A percentile compares a stretch with the other conserved stretches of the same genome.
Evolutionary conservation across 2,888 invertebrate genomes (phyloP).

Genomic region (Dorcus hopei): DNA sequence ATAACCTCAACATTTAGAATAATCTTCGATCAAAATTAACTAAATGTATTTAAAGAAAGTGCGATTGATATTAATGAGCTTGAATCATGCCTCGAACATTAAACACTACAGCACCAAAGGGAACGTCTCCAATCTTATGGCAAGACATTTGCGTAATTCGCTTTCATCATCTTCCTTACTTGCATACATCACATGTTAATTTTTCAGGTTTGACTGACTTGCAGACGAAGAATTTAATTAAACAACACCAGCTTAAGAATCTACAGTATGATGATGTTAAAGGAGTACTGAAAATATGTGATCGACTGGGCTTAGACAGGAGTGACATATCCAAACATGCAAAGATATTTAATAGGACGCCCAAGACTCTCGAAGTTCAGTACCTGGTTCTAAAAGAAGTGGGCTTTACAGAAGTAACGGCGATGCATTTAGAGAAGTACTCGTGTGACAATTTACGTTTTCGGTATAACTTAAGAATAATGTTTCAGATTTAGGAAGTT

Average conservation of each 20-base stretch:
- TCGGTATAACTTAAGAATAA: constrained; percentile 39
- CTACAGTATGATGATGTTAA: constrained; percentile 21
- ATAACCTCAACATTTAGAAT: no score
- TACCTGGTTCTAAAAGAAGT: constrained; percentile 61
- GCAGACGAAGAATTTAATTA: not conserved
- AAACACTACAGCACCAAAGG: no score
- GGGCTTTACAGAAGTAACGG: constrained; percentile 50
- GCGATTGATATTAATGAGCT: no score
- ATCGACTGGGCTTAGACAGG: constrained; percentile 28
- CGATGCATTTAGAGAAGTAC: constrained; percentile 34
- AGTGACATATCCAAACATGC: constrained; percentile 56
- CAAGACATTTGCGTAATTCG: no score
- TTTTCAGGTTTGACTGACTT: constrained; percentile 6
- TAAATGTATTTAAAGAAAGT: no score
- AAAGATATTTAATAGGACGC: constrained; percentile 57
- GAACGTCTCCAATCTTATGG: no score
- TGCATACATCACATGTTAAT: no score
- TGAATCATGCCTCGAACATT: no score
- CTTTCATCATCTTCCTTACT: no score
- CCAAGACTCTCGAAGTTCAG: constrained; percentile 59
- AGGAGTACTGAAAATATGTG: constrained; percentile 21
- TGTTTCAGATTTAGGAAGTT: constrained; percentile 39
- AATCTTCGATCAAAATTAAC: no score
- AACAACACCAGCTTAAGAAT: constrained; percentile 7
- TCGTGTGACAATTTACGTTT: constrained; percentile 42